A percentile compares a stretch with the other conserved stretches of the same genome.
These are phyloP conservation scores for Solen grandis DNA, from an alignment of 1,140 invertebrate species.

Conservation along the genomic window DNA sequence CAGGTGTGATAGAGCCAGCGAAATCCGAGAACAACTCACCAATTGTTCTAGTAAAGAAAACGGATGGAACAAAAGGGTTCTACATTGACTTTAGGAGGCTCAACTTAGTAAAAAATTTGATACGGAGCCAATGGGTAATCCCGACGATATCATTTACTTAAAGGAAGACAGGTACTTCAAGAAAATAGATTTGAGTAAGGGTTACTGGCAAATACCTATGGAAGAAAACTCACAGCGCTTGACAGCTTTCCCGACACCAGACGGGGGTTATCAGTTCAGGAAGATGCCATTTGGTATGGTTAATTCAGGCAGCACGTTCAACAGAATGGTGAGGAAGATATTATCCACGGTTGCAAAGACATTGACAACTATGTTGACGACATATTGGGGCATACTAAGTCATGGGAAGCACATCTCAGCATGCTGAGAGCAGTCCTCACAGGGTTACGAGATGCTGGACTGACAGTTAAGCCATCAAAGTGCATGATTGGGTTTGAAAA, in stretches of 20 bases:
- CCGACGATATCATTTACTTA: too few relatives aligned
- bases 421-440: background rate
- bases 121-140: too few relatives aligned
- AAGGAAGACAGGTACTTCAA: too few relatives aligned
- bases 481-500: background rate
- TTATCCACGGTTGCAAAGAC: constrained; percentile 51
- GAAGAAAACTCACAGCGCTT: constrained; percentile 45
- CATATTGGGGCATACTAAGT: background rate
- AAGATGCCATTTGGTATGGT: constrained; percentile 64
- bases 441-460: background rate
- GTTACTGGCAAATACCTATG: too few relatives aligned
- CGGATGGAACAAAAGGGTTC: too few relatives aligned
- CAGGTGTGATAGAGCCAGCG: too few relatives aligned
- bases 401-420: background rate
- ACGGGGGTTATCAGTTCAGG: too few relatives aligned
- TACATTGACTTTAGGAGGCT: too few relatives aligned
- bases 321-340: constrained; percentile 64
- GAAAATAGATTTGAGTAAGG: too few relatives aligned
- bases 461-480: constrained; percentile 7
- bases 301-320: constrained; percentile 65
- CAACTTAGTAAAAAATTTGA: too few relatives aligned
- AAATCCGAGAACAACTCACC: too few relatives aligned
- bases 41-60: too few relatives aligned
- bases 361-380: constrained; percentile 54
- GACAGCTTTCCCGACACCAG: constrained; percentile 51